These are phyloP conservation scores for Sebastes umbrosus DNA, from an alignment of 2,797 vertebrate genomes.

Conservation along the genomic window DNA sequence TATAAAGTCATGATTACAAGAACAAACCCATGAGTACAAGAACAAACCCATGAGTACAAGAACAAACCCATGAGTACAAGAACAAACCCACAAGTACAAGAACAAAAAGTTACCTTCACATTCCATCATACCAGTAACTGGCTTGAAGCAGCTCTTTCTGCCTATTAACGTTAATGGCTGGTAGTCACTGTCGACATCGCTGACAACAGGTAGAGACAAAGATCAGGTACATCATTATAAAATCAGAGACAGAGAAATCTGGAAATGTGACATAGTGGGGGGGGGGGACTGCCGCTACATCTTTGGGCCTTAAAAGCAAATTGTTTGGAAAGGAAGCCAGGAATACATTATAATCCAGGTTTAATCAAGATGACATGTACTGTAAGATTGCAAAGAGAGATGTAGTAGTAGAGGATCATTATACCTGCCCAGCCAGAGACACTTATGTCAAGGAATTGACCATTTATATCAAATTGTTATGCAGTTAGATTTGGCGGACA, in stretches of 20 bases:
- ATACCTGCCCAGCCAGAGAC: not conserved
- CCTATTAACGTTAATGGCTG: not conserved
- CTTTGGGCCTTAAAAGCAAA: not conserved
- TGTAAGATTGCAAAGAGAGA: not conserved
- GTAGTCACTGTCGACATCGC: not conserved
- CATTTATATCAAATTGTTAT: not conserved
- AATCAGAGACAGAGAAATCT: not conserved
- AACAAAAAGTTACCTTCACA: not conserved
- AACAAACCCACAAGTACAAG: not conserved
- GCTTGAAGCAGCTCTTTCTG: not conserved
- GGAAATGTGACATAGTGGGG: not conserved
- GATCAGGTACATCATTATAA: not conserved
- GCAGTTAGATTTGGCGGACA: not conserved
- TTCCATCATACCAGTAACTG: not conserved
- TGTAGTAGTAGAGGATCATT: not conserved
- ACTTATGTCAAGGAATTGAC: not conserved
- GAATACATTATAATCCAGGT: not conserved
- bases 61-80: not conserved
- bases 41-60: too few species aligned
- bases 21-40: not conserved
- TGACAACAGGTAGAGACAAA: not conserved
- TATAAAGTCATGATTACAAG: not conserved
- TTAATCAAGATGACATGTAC: slow-evolving; percentile 4
- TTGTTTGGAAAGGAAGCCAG: not conserved
- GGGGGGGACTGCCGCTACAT: not conserved